Conservation (phyloP, 1,140 invertebrate genomes). For the Magallana angulata region DNA sequence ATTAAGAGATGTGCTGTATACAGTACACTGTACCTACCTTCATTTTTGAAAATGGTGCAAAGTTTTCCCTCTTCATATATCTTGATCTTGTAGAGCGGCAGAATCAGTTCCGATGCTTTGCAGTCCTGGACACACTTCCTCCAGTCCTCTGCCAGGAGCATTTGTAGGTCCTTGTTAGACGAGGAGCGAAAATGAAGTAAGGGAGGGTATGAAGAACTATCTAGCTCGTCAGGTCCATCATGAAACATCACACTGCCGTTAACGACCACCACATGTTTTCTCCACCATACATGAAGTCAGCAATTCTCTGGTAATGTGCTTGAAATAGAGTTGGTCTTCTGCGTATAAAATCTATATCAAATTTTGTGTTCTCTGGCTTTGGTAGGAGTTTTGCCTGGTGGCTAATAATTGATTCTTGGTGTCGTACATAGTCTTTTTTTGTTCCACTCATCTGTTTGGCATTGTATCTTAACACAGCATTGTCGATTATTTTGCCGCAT, state of each 20-base stretch:
- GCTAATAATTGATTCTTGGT: not conserved
- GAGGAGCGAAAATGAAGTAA: constrained; percentile 1
- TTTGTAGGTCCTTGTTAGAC: not conserved
- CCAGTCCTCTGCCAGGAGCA: not conserved
- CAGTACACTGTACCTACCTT: too few relatives aligned
- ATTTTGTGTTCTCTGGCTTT: not conserved
- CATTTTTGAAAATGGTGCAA: too few relatives aligned
- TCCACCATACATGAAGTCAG: constrained; percentile 39
- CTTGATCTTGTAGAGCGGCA: too few relatives aligned
- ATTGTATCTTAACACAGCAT: constrained; percentile 23
- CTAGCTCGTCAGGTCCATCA: constrained; percentile 35
- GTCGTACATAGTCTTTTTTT: not conserved
- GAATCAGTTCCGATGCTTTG: too few relatives aligned
- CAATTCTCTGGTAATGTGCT: constrained; percentile 36
- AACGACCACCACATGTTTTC: constrained; percentile 36
- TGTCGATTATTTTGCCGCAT: constrained; percentile 21
- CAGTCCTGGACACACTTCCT: not conserved
- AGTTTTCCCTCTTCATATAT: too few relatives aligned
- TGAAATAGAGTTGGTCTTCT: not conserved
- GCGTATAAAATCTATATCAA: not conserved
- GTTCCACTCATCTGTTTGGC: not conserved
- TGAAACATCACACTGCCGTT: not conserved
- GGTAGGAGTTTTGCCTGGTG: constrained; percentile 27
- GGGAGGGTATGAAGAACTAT: not conserved
- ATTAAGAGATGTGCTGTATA: too few relatives aligned